Percentiles rank a stretch among this genome's conserved stretches.
Evolutionary conservation across 37 sponge, comb jelly and placozoan species (phyloP).

Genomic region (Axinella damicornis): DNA sequence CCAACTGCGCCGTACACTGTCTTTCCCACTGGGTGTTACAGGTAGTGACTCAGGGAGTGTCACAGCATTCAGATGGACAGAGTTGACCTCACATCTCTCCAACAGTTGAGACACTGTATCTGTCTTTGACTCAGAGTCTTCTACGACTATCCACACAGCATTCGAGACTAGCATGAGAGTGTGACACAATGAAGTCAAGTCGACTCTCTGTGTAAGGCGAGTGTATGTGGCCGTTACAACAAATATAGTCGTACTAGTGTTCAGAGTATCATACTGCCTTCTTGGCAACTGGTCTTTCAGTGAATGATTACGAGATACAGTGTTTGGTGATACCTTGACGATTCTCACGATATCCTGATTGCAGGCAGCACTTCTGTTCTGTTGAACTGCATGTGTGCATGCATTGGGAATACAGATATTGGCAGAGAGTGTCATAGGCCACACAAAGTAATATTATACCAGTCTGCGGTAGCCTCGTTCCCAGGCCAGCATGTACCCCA

Average conservation of each 20-base stretch:
- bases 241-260: conserved; percentile 23
- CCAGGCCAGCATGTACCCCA: too few species aligned
- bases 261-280: too few species aligned
- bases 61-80: conserved; percentile 19
- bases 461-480: too few species aligned
- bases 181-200: conserved; percentile 62
- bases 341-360: too few species aligned
- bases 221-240: conserved; percentile 76
- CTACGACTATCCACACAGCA: conserved; percentile 77
- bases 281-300: too few species aligned
- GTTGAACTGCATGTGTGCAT: too few species aligned
- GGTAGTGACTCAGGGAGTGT: background rate
- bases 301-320: too few species aligned
- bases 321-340: too few species aligned
- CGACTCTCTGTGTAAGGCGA: conserved; percentile 65
- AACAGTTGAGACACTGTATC: conserved; percentile 38
- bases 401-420: too few species aligned
- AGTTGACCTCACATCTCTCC: conserved; percentile 13
- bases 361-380: too few species aligned
- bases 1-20: background rate
- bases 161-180: conserved; percentile 61
- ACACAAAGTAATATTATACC: too few species aligned
- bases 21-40: background rate
- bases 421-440: too few species aligned
- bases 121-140: conserved; percentile 49